Evolutionary conservation across 2,113 vertebrate genomes (phyloP), one percentile per base, ranked within the genome.

Genomic region (Microtus pennsylvanicus): DNA sequence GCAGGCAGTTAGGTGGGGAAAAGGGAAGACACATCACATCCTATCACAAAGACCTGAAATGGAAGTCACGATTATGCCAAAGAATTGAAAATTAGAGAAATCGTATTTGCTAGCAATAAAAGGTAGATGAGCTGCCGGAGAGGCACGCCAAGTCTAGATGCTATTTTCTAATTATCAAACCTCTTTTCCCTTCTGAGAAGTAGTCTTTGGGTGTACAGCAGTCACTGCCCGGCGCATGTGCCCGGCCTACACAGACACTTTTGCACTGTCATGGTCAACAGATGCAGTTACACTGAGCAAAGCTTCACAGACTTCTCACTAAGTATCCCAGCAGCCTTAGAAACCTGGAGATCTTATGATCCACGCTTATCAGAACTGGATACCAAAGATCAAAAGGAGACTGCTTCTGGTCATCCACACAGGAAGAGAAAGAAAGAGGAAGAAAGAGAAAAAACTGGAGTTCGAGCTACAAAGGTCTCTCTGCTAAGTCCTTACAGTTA

Each of bases 121-220:
- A 83, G 42, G 80, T 52, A 19, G 30, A 89, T 80, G 22, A 38
- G 13, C 28, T 92, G 38, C 58, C 58, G 5, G 87, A 83, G 42
- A 83, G 93, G 55, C 35, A 93, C 69, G 22, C 33, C 24, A 26
- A 47, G 86, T 87, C 19, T 86, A 17, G 26, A 47, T 26, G 47
- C 82, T 55, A 55, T 63, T 87, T 93, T 96, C 38, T 95, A 52
- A 67, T 93, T 61, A 33, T 81, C 12, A 30, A 65, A 70, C 16
- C n/a, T 94, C 13, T 55, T 70, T n/a, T 69, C 5, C 50, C 26
- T n/a, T 86, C 78, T 94, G 63, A 50, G 33, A 80, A 94, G 70
- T 4, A 65, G 11, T n/a, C 33, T 52, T 50, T 11, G 30, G 74
- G 38, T 33, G 19, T 67, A 69, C 28, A 75, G 24, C 16, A 76